Percentiles rank a stretch among this genome's conserved stretches.
Conservation (phyloP, 2,113 vertebrate species). For the Nansenia antarctica region DNA sequence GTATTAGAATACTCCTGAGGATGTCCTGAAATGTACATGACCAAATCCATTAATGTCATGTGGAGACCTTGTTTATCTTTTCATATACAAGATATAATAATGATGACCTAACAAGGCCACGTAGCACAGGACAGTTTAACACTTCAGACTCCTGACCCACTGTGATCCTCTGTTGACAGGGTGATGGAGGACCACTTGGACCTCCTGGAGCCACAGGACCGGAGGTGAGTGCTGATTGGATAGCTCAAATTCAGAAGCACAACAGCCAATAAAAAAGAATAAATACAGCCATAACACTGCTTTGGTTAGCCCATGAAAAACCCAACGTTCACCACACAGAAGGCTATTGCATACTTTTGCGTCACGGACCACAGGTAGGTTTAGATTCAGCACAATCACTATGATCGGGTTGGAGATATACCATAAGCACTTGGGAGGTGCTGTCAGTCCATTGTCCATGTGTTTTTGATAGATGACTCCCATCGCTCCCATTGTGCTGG, state of each 20-base stretch:
- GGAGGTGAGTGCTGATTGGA: conserved; percentile 81
- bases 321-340: not conserved
- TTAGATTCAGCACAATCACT: not conserved
- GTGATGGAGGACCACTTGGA: conserved; percentile 88
- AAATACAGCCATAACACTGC: not conserved
- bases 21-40: too few relatives aligned
- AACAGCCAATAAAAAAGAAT: not conserved
- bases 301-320: not conserved
- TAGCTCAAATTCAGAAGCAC: conserved; percentile 6
- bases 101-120: not conserved
- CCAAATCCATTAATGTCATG: too few relatives aligned
- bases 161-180: conserved; percentile 67
- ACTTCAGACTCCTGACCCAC: not conserved
- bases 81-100: not conserved
- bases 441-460: conserved; percentile 40
- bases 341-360: not conserved
- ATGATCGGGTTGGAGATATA: conserved; percentile 12
- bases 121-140: not conserved
- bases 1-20: too few relatives aligned
- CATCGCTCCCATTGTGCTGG: conserved; percentile 8
- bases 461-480: conserved; percentile 36
- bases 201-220: conserved; percentile 82
- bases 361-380: not conserved
- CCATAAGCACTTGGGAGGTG: conserved; percentile 31
- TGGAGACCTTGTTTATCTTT: too few relatives aligned